Evolutionary conservation across 1,140 invertebrate genomes (phyloP), one percentile per base, ranked within the genome.

Genomic region (Diachasmimorpha longicaudata): DNA sequence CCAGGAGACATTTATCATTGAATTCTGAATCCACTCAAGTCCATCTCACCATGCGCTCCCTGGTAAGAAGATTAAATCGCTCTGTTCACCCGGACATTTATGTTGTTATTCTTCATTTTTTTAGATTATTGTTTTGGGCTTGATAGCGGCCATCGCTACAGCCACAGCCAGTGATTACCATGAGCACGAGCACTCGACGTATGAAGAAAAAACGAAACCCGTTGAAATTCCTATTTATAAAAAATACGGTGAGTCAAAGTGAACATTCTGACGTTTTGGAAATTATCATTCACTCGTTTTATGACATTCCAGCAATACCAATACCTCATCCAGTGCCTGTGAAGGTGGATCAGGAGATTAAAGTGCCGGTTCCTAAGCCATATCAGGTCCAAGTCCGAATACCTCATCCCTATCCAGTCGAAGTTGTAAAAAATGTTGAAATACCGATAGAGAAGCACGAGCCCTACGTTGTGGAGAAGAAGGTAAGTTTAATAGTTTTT

Each of bases 251-350:
- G 72, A 81, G 79, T 72, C 23, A 19, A 31, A 2, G 2, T 31
- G 31, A 6, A 6, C 31, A 31, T 31, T 31, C 2, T 31, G 31
- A 31, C 31, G 31, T 31, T 2, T 31, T 31, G 31, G 31, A 6
- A 31, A 2, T 31, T 31, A 6, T 31, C 2, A 31, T 31, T 6
- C 31, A 31, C 31, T 31, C 2, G 31, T 2, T 39, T 44, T 66
- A 39, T 42, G 10, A 42, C 36, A 63, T 85, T 86, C 14, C 71
- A 89, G 93, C 93, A 0, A 92, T 95, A n/a, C 93, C 93, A 11
- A 92, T 95, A 70, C 94, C 94, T 0, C 92, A 95, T 81, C 93
- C 93, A 0, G 91, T 94, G 16, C 92, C 93, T 0, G 92, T 94
- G 0, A 91, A 93, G 55, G 93, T 94, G 19, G 93, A 93, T 13